Base-by-base conservation (phyloP, 2,113 vertebrate species). In the Genyomyrus donnyi region DNA sequence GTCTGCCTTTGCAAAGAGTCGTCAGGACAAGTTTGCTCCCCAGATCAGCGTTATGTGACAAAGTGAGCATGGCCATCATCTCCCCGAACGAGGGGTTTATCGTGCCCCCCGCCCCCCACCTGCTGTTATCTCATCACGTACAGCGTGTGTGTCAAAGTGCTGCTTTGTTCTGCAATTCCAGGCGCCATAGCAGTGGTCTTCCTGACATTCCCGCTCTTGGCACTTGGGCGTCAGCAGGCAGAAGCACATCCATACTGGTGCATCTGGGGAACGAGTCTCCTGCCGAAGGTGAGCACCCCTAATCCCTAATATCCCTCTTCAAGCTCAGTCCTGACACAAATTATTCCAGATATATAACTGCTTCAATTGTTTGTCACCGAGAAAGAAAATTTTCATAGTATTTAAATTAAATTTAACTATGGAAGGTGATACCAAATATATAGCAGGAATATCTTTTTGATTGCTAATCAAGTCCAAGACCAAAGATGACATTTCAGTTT, bases 221-320 rank as follows among this genome's bases (percentile, higher is more conserved):
- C 35, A 58, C 27, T 19, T 66, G 1, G 91, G 90, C 93, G 93
- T 92, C 91, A 90, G 13, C 92, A 31, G 90, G 92, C 91, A 89
- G 91, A 92, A 92, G 93, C 46, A 90, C 93, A 93, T 93, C 92
- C 92, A 85, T 93, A 92, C 93, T 92, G 94, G 94, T 94, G 95
- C 93, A 91, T 92, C 94, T 92, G 92, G 93, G 91, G 93, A 93
- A 93, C 91, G 91, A 90, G 89, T 93, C 92, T 91, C 93, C 93
- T 89, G 91, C 92, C 93, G 92, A 95, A 95, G 91, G 96, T 96
- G 95, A 24, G 95, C 93, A 45, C 9, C 31, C 2, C 46, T 5
- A 8, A n/a, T 11, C 35, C 27, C 27, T 56, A 42, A 11, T 9
- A 24, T 80, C 62, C 45, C 62, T 31, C 62, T 7, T 7, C 5